Base-by-base conservation (phyloP, 1,140 invertebrate species). In the Hirudo medicinalis region DNA sequence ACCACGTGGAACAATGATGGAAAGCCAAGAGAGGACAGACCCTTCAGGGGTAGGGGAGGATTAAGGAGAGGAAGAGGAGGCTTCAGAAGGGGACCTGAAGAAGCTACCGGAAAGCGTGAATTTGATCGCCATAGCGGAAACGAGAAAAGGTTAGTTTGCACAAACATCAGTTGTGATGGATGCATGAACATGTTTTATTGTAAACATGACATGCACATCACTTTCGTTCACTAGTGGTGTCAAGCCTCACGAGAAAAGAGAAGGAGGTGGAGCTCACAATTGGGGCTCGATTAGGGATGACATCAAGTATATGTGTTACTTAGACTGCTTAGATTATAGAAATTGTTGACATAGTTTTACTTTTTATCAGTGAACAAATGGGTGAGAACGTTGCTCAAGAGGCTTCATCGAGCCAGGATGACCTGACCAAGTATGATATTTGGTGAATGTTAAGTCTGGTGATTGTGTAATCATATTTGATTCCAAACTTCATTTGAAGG, bases 281-380 rank as follows among this genome's bases (percentile, higher is more conserved):
- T 96, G 94, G 93, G 93, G 93, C 76, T 91, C 89, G 67, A 87
- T 92, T 76, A 91, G 90, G 80, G 91, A 94, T 83, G 91, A 94
- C 76, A 87, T 92, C 76, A 90, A 91, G 83, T 87, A 84, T 49
- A 49, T 17, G 13, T 2, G 15, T 49, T 49, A 49, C 43, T 49
- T 49, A 49, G 11, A 49, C 15, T 49, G 43, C 9, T 2, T 49
- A 49, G 43, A 13, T 49, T 49, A 5, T 49, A 1, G 43, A 49
- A 49, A 49, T 49, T 49, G 32, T 6, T 36, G 32, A 36, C 43
- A 8, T 17, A 8, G 43, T 49, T 49, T 13, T 49, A 17, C 15
- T 15, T 49, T 49, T 49, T 13, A 17, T 49, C 43, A 49, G 43
- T 49, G 43, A 49, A 49, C 43, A 49, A 49, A 49, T 49, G 43